phyloP scores from a whole-genome alignment of 2,888 invertebrate species.

The Andricus curvator region DNA sequence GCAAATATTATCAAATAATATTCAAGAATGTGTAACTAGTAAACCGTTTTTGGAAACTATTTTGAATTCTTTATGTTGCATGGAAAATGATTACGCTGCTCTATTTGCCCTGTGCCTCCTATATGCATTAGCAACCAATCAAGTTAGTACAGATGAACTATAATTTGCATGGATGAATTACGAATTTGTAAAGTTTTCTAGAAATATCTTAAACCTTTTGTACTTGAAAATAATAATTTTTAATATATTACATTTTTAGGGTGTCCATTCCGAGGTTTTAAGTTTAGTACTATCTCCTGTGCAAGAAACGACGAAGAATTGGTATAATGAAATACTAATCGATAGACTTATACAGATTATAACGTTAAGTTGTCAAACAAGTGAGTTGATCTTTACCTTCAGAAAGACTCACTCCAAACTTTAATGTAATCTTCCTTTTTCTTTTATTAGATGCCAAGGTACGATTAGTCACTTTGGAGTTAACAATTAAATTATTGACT shows the following conservation, averaged over 20 bases:
- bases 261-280: constrained; percentile 89
- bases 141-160: constrained; percentile 82
- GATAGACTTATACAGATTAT: constrained; percentile 92
- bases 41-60: constrained; percentile 94
- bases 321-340: constrained; percentile 90
- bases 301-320: constrained; percentile 80
- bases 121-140: constrained; percentile 95
- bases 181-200: neutral
- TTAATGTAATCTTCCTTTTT: constrained; percentile 26
- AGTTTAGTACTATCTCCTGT: constrained; percentile 88
- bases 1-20: constrained; percentile 47
- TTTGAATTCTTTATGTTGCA: constrained; percentile 91
- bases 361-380: constrained; percentile 90
- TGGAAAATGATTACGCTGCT: constrained; percentile 96
- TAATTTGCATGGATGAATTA: neutral
- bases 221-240: neutral
- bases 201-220: neutral
- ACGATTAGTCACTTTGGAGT: constrained; percentile 94
- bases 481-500: constrained; percentile 89
- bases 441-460: constrained; percentile 86
- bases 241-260: constrained; percentile 77
- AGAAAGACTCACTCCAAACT: constrained; percentile 38
- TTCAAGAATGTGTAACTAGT: constrained; percentile 79
- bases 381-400: constrained; percentile 79
- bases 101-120: constrained; percentile 94